Evolutionary conservation across 2,888 invertebrate species (phyloP).

Genomic region (Norana najaformis): DNA sequence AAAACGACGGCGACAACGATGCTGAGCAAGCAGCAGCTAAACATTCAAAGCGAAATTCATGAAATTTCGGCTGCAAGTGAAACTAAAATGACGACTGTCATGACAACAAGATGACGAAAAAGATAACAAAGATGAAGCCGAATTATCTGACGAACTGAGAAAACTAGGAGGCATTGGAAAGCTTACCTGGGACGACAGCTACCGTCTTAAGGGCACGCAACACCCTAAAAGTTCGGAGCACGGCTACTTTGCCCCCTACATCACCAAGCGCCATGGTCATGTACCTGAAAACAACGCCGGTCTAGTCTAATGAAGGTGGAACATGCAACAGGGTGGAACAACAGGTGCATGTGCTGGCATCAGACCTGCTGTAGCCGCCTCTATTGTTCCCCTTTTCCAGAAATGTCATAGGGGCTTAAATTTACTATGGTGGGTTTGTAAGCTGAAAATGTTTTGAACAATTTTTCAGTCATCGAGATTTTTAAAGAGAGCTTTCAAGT

Average conservation of each 20-base stretch:
- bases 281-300: slow-evolving; percentile 39
- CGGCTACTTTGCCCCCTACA: slow-evolving; percentile 90
- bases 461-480: background rate
- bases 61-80: too few species aligned
- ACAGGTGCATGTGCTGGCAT: background rate
- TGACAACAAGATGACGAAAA: background rate
- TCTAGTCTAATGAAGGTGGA: slow-evolving; percentile 2
- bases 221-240: slow-evolving; percentile 98
- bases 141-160: background rate
- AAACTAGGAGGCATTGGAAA: background rate
- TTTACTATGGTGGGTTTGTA: background rate
- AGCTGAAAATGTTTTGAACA: background rate
- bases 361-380: slow-evolving; percentile 21
- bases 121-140: too few species aligned
- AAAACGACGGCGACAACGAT: too few species aligned
- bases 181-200: slow-evolving; percentile 96
- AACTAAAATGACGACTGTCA: background rate
- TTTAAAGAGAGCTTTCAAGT: background rate
- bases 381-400: background rate
- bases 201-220: slow-evolving; percentile 99
- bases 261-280: slow-evolving; percentile 43
- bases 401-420: too few species aligned
- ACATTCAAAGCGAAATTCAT: too few species aligned
- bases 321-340: slow-evolving; percentile 13
- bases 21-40: background rate